phyloP scores from a whole-genome alignment of 2,113 vertebrate species.

The Psammodynastes pulverulentus region DNA sequence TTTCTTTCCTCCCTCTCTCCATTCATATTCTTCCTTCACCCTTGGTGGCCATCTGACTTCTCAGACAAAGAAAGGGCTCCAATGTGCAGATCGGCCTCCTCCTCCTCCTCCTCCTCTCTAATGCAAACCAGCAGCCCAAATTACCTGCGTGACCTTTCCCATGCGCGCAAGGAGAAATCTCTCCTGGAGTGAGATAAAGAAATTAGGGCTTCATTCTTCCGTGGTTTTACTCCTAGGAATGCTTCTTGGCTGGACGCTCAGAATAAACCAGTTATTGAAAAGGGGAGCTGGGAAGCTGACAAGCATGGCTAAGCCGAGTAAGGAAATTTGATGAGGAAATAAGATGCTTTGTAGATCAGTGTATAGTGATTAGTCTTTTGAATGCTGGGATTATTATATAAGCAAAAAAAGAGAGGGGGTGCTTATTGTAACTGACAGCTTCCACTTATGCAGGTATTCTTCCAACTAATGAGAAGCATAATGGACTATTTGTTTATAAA shows the following conservation, averaged over 20 bases:
- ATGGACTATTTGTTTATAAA: constrained; percentile 68
- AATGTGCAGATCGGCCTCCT: constrained; percentile 58
- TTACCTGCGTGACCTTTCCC: constrained; percentile 80
- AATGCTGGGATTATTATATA: constrained; percentile 82
- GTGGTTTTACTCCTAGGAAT: constrained; percentile 78
- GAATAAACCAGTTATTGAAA: constrained; percentile 80
- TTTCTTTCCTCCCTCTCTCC: background rate
- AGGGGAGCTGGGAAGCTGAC: constrained; percentile 80
- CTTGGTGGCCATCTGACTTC: constrained; percentile 62
- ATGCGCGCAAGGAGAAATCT: constrained; percentile 64
- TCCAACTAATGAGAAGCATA: constrained; percentile 68
- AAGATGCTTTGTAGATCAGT: constrained; percentile 80
- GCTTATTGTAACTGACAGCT: constrained; percentile 66
- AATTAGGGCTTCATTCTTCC: constrained; percentile 77
- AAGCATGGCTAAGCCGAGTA: constrained; percentile 76
- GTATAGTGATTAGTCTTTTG: constrained; percentile 79
- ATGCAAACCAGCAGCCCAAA: constrained; percentile 65
- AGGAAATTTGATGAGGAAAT: constrained; percentile 85
- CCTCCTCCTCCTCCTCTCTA: constrained; percentile 24
- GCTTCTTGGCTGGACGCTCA: constrained; percentile 73
- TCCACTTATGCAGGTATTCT: constrained; percentile 69
- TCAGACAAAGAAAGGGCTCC: constrained; percentile 67
- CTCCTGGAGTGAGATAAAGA: constrained; percentile 72
- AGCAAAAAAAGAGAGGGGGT: constrained; percentile 63
- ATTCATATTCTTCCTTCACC: constrained; percentile 33